A percentile compares a stretch with the other conserved stretches of the same genome.
These are phyloP conservation scores for Notocelia uddmanniana DNA, from an alignment of 2,888 invertebrate species.

Conservation along the genomic window DNA sequence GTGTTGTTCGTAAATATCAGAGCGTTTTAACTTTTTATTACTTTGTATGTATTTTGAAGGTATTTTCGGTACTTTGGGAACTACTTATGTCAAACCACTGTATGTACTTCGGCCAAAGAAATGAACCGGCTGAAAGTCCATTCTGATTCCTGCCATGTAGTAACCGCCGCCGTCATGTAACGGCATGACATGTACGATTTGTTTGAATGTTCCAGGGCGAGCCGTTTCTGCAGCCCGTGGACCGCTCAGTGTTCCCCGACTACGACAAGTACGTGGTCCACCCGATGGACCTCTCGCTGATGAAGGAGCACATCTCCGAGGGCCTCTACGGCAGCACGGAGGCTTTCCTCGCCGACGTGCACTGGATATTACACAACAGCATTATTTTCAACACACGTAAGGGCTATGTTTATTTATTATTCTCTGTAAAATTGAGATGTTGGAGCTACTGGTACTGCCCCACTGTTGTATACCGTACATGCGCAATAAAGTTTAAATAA, in stretches of 20 bases:
- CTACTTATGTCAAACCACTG: background rate
- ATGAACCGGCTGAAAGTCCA: background rate
- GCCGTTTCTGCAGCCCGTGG: slow-evolving; percentile 92
- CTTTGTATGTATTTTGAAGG: background rate
- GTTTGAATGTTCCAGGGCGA: slow-evolving; percentile 86
- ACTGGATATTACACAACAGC: slow-evolving; percentile 98
- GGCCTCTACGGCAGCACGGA: slow-evolving; percentile 94
- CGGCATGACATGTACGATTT: background rate
- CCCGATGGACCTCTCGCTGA: slow-evolving; percentile 93
- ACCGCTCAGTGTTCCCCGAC: slow-evolving; percentile 88
- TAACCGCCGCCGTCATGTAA: background rate
- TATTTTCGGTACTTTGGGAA: background rate
- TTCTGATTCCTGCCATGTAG: background rate
- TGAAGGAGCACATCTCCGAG: slow-evolving; percentile 91
- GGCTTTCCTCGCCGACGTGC: slow-evolving; percentile 95
- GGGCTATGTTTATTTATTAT: slow-evolving; percentile 61
- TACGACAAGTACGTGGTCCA: slow-evolving; percentile 94
- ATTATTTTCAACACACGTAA: slow-evolving; percentile 95
- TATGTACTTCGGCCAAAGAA: background rate
- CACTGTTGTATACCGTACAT: too few species aligned
- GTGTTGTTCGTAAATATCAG: too few species aligned
- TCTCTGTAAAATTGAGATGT: too few species aligned
- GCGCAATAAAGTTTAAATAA: too few species aligned
- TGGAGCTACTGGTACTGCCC: too few species aligned
- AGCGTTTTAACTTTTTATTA: background rate